Base-by-base conservation (phyloP, 1,140 invertebrate genomes). In the Pachypeltis micranthus region DNA sequence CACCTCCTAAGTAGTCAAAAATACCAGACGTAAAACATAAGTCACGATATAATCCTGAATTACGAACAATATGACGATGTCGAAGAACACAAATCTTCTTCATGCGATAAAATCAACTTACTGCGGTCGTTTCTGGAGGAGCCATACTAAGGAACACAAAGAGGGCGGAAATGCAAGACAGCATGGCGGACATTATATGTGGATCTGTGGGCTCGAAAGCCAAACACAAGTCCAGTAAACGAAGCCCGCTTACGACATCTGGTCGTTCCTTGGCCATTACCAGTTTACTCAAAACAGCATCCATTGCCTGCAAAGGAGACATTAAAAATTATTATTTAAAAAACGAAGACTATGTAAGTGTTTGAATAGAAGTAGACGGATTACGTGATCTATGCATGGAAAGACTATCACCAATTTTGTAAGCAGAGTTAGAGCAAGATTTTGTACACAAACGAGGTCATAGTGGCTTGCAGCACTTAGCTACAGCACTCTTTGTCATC, bases 91-190 rank as follows among this genome's bases (percentile, higher is more conserved):
- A n/a, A n/a, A n/a, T n/a, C n/a, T n/a, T n/a, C n/a, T n/a, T n/a
- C n/a, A n/a, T n/a, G n/a, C n/a, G n/a, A n/a, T n/a, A n/a, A n/a
- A 44, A n/a, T 7, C 16, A 23, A 59, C 59, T 69, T 63, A 69
- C 66, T 61, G 55, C 61, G 16, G 65, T 68, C 28, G 64, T 67
- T 62, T 88, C 86, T 67, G 88, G 86, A 19, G 87, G 87, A 0
- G 88, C 87, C 81, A 87, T 91, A 68, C 86, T 90, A 19, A 95
- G 77, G 73, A 93, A 94, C 10, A 93, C 86, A 72, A 94, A 93
- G 0, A 96, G 77, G 0, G 90, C 87, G 19, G 91, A 94, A 62
- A 95, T 88, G 72, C 90, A 91, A 0, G 92, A 94, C 1, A 96
- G 75, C 34, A 93, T 72, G 56, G 85, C 81, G 0, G 90, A 93